These are phyloP conservation scores for Sphaeramia orbicularis DNA, from an alignment of 2,797 vertebrate genomes.

Conservation along the genomic window DNA sequence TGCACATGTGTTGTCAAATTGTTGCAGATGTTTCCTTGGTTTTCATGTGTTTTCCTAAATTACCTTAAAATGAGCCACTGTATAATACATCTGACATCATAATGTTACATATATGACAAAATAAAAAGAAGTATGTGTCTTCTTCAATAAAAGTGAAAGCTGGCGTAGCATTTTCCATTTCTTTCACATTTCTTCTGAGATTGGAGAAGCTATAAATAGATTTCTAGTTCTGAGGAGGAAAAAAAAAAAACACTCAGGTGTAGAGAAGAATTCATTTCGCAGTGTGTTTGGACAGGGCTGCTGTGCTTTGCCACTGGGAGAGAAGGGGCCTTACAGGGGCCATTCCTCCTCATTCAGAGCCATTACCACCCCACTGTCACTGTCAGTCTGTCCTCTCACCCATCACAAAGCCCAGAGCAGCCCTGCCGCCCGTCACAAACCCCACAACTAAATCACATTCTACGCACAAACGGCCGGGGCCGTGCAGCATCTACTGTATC, in stretches of 20 bases:
- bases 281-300: conserved; percentile 67
- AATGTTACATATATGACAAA: not conserved
- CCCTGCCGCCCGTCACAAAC: conserved; percentile 58
- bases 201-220: conserved; percentile 67
- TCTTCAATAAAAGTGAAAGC: conserved; percentile 49
- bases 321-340: conserved; percentile 63
- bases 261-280: conserved; percentile 69
- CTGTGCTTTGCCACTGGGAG: conserved; percentile 47
- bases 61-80: too few species aligned
- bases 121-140: not conserved
- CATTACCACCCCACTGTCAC: conserved; percentile 82
- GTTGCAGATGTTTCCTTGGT: too few species aligned
- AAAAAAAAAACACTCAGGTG: conserved; percentile 48
- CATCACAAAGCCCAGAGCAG: conserved; percentile 74
- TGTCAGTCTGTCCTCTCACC: conserved; percentile 77
- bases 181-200: conserved; percentile 46
- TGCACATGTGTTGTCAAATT: too few species aligned
- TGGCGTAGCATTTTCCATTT: conserved; percentile 55
- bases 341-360: conserved; percentile 79
- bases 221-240: conserved; percentile 36
- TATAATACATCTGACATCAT: too few species aligned
- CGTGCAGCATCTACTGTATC: conserved; percentile 73
- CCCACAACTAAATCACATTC: conserved; percentile 82
- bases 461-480: conserved; percentile 70
- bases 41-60: too few species aligned